These are phyloP conservation scores for Noctua fimbriata DNA, from an alignment of 2,888 invertebrate genomes.

Conservation along the genomic window DNA sequence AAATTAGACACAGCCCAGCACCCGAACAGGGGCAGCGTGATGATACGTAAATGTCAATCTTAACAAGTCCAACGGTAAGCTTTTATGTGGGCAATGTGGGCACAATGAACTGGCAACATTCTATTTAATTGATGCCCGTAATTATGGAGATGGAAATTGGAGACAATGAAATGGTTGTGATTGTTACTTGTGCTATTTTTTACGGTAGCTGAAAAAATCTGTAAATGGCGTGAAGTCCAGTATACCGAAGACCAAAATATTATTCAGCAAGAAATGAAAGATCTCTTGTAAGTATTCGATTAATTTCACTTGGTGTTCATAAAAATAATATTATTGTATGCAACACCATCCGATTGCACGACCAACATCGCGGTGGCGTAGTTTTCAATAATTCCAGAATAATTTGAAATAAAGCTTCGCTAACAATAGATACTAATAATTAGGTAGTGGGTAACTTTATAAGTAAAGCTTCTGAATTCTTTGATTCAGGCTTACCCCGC, in stretches of 20 bases:
- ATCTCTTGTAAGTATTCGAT: background rate
- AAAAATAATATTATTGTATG: background rate
- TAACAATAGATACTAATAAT: slow-evolving; percentile 28
- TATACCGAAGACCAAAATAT: background rate
- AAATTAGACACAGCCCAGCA: slow-evolving; percentile 80
- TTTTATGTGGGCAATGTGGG: slow-evolving; percentile 43
- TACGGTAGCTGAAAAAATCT: background rate
- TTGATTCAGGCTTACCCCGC: slow-evolving; percentile 70
- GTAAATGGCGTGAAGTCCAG: background rate
- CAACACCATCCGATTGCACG: background rate
- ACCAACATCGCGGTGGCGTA: background rate
- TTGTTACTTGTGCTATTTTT: background rate
- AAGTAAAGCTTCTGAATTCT: slow-evolving; percentile 75
- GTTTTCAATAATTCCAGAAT: background rate
- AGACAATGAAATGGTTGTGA: background rate
- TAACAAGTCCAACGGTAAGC: slow-evolving; percentile 65
- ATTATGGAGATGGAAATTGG: slow-evolving; percentile 32
- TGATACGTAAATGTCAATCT: slow-evolving; percentile 75
- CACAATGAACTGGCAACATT: slow-evolving; percentile 29
- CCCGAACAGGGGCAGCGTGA: slow-evolving; percentile 70
- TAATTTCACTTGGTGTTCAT: background rate
- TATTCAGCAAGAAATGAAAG: too few relatives aligned
- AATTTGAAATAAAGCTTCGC: background rate
- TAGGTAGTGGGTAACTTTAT: slow-evolving; percentile 55
- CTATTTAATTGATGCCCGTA: slow-evolving; percentile 32